Evolutionary conservation across 2,888 invertebrate species (phyloP), one percentile per base, ranked within the genome.

Genomic region (Heliconius ismenius): DNA sequence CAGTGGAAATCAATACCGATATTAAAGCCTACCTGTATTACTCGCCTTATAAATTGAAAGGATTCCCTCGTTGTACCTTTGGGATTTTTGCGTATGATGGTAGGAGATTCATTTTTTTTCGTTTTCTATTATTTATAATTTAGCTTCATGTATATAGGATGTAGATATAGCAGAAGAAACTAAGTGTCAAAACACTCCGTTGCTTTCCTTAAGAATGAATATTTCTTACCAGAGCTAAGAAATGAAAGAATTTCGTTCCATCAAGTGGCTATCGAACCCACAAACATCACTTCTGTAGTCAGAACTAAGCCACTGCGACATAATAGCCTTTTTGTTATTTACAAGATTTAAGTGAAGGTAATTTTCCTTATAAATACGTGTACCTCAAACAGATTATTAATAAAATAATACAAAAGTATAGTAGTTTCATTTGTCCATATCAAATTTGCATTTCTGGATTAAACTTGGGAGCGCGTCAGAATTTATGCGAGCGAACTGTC

Each of bases 1-100:
- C 76, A 78, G 76, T 64, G 58, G 76, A 76, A 72, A 76, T 78
- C 76, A 74, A 78, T 78, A 74, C 74, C 76, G 74, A 76, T 78
- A 76, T 58, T 58, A 70, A 58, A 58, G 32, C 7, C 54, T 54
- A 58, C 58, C 70, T 70, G 69, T 69, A 69, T 13, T n/a, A 4
- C 32, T 24, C 58, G 58, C 70, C 58, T 70, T 58, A 32, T 58
- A 58, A 70, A 36, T 70, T 70, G 32, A 54, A 58, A 58, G 32
- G 13, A 24, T 67, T 39, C 15, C 7, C 15, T 24, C 4, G 24
- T 39, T 67, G 13, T 21, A 62, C n/a, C n/a, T n/a, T n/a, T n/a
- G 58, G n/a, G 1, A 58, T 58, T 18, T 21, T 18, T 3, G n/a
- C 10, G 9, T 58, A 58, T 0, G n/a, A n/a, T n/a, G n/a, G 21